Conservation (phyloP, 2,113 vertebrate genomes). For the Pavo muticus region DNA sequence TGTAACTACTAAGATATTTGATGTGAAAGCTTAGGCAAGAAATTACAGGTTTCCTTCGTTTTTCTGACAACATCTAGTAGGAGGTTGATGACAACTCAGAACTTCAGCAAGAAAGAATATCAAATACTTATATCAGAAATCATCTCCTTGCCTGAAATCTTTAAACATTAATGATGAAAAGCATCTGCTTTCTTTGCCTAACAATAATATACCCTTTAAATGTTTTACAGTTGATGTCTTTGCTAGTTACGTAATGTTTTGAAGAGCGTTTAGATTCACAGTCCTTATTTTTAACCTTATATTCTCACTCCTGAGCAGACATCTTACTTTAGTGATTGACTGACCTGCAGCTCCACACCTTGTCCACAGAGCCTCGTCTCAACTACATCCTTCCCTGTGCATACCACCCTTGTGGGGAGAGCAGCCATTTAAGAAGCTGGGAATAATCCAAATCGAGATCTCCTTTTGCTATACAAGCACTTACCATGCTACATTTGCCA, state of each 20-base stretch:
- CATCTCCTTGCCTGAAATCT: background rate
- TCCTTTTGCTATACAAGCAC: background rate
- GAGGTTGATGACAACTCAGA: slow-evolving; percentile 45
- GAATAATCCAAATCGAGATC: background rate
- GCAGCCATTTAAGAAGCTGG: background rate
- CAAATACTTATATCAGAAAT: background rate
- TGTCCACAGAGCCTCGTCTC: background rate
- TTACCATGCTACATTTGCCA: background rate
- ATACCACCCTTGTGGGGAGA: background rate
- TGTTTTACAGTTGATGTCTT: slow-evolving; percentile 13
- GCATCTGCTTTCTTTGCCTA: slow-evolving; percentile 3
- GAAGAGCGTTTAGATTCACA: background rate
- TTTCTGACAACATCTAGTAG: slow-evolving; percentile 10
- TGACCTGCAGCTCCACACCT: background rate
- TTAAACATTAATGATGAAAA: background rate
- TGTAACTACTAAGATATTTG: slow-evolving; percentile 1
- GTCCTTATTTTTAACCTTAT: background rate
- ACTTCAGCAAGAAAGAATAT: background rate
- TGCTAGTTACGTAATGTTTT: background rate
- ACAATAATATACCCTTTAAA: background rate
- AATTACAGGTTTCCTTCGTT: slow-evolving; percentile 42
- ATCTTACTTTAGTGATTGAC: background rate
- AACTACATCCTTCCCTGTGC: background rate
- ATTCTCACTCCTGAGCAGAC: background rate
- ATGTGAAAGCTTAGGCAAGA: background rate